Evolutionary conservation across 2,888 invertebrate species (phyloP).

Genomic region (Callyntrura sp.): DNA sequence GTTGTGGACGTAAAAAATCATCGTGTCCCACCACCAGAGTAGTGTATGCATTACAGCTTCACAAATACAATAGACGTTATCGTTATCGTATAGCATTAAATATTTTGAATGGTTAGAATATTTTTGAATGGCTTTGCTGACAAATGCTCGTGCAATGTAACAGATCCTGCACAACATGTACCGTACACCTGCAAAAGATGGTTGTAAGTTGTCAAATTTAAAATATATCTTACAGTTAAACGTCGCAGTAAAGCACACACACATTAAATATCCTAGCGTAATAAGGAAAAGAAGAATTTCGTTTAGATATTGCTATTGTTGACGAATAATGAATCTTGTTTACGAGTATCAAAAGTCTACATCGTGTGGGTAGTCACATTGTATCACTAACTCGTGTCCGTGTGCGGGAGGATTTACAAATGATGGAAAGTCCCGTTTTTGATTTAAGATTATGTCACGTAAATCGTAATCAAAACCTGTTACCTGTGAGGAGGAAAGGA

Average conservation of each 20-base stretch:
- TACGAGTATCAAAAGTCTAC: background rate
- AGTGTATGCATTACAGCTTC: background rate
- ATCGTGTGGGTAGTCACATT: background rate
- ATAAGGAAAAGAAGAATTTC: background rate
- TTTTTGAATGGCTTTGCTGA: background rate
- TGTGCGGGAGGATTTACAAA: background rate
- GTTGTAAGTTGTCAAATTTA: constrained; percentile 18
- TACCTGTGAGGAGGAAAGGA: constrained; percentile 12
- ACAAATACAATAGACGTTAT: background rate
- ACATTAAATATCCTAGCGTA: background rate
- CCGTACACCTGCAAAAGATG: background rate
- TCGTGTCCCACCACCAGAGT: no score
- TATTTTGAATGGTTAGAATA: background rate
- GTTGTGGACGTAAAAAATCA: no score
- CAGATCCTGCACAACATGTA: background rate
- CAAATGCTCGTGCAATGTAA: background rate
- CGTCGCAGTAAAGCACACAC: background rate
- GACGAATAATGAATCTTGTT: constrained; percentile 3
- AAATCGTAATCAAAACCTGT: constrained; percentile 52
- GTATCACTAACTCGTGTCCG: background rate
- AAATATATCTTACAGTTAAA: background rate
- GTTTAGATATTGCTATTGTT: background rate
- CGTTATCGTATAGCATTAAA: background rate
- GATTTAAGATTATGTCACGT: constrained; percentile 63
- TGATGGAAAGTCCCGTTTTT: constrained; percentile 46